Evolutionary conservation across 2,113 vertebrate genomes (phyloP).

Genomic region (Apaloderma vittatum): DNA sequence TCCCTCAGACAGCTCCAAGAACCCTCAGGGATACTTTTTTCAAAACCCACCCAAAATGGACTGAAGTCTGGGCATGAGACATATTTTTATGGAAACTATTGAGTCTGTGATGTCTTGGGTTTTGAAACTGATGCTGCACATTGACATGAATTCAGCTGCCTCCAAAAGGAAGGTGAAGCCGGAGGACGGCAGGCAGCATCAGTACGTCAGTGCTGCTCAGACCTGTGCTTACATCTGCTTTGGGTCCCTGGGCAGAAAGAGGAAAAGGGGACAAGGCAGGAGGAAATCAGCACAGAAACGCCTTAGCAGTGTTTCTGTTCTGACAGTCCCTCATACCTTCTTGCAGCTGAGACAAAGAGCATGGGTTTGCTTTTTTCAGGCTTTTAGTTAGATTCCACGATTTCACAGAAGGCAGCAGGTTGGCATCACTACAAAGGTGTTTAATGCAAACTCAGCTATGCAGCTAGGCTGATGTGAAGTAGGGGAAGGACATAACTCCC

Average conservation of each 20-base stretch:
- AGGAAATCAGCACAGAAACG: neutral
- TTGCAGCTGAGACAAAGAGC: neutral
- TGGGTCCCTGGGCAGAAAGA: neutral
- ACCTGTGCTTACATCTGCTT: neutral
- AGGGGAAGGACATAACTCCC: neutral
- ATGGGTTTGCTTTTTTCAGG: neutral
- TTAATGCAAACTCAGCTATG: neutral
- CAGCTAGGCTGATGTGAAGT: neutral
- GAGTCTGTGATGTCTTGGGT: neutral
- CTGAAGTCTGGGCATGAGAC: neutral
- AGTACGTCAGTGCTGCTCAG: neutral
- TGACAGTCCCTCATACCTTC: neutral
- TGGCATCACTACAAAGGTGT: neutral
- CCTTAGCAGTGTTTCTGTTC: neutral
- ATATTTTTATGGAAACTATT: neutral
- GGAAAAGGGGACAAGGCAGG: neutral
- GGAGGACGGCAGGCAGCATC: neutral
- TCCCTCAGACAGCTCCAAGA: neutral
- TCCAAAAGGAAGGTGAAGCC: neutral
- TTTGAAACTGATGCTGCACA: neutral
- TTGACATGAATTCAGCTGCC: neutral
- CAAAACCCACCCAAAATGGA: neutral
- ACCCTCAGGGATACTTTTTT: neutral
- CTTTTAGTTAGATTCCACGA: neutral
- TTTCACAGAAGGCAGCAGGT: neutral